Evolutionary conservation across 2,888 invertebrate species (phyloP), one percentile per base, ranked within the genome.

Genomic region (Clistopyga incitator): DNA sequence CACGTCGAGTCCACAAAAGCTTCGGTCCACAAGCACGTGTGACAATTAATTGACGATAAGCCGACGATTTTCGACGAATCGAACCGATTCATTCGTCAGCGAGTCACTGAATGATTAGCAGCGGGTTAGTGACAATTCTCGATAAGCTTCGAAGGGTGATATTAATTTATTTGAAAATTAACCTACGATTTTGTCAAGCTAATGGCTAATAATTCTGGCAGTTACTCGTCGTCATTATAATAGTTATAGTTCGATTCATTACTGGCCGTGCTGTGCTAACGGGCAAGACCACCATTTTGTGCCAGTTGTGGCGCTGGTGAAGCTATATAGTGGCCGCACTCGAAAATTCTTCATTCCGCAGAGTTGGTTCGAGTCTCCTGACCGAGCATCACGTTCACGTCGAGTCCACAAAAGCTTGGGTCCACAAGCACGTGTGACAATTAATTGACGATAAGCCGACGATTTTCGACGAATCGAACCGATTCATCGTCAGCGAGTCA

Each of bases 181-280:
- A 61, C 18, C n/a, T 29, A 3, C 34, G 29, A 29, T 29, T 2
- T 4, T 29, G 29, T 29, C 4, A 2, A 29, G 3, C 29, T 29
- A 4, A 29, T 29, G 4, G 4, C 29, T 29, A 29, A 3, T 29
- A 29, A 4, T 29, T 29, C 29, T 29, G 29, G 29, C 29, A 29
- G 4, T 29, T 3, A 29, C 2, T 4, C 2, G 29, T 29, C 29
- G 29, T 29, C 29, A 29, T 29, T n/a, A n/a, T n/a, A n/a, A n/a
- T n/a, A n/a, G n/a, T n/a, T n/a, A n/a, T 71, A 59, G 81, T 77
- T 81, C 59, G 70, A 77, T 81, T 81, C 59, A 71, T 81, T 81
- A 77, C 71, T 34, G 45, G 29, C 65, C 45, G 56, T 56, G 20
- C 20, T 23, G 23, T 13, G 13, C 18, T 18, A 67, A 47, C 47